phyloP scores from a whole-genome alignment of 2,888 invertebrate genomes.

The Tipula unca region DNA sequence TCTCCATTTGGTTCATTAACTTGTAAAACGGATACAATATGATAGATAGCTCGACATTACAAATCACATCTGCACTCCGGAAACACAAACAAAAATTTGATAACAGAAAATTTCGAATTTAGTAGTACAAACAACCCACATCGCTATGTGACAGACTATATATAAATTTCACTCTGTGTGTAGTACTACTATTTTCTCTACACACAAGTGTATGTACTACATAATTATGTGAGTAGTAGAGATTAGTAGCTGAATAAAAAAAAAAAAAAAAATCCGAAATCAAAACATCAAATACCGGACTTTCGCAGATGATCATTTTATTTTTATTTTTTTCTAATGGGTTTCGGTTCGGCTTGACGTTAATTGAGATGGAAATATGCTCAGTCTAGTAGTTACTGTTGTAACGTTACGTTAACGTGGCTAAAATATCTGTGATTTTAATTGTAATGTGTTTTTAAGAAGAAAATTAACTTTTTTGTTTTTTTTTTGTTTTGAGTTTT shows the following conservation, averaged over 20 bases:
- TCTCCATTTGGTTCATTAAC: not conserved
- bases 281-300: conserved; percentile 10
- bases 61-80: not conserved
- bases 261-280: not conserved
- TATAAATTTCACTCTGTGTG: not conserved
- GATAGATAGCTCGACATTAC: not conserved
- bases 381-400: not conserved
- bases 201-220: not conserved
- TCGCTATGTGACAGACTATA: not conserved
- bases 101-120: not conserved
- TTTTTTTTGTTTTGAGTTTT: not conserved
- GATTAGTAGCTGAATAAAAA: not conserved
- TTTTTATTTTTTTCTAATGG: not conserved
- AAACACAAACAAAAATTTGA: not conserved
- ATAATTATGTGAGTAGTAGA: not conserved
- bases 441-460: not conserved
- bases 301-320: conserved; percentile 15
- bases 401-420: not conserved
- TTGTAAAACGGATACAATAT: not conserved
- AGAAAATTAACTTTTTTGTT: not conserved
- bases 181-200: not conserved
- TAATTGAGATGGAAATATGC: not conserved
- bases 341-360: not conserved
- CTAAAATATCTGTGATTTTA: not conserved
- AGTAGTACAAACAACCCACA: not conserved